These are phyloP conservation scores for Pygoscelis adeliae DNA, from an alignment of 2,113 vertebrate genomes.

Conservation along the genomic window DNA sequence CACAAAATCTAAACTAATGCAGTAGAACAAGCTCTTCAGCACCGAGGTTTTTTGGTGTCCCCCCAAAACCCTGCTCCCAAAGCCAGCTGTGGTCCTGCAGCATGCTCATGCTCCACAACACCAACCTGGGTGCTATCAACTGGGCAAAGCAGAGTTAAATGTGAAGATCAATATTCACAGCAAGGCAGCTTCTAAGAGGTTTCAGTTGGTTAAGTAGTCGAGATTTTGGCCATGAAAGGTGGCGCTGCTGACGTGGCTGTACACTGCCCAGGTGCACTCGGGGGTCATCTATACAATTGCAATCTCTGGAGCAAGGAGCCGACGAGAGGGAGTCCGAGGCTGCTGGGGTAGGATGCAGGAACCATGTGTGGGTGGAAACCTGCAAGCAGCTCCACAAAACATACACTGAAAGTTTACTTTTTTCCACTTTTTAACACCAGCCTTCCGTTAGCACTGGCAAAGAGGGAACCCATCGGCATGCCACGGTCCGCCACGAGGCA, in stretches of 20 bases:
- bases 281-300: not conserved
- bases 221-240: not conserved
- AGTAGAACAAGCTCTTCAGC: not conserved
- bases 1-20: not conserved
- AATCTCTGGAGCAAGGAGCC: not conserved
- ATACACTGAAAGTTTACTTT: not conserved
- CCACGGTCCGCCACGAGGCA: accelerated
- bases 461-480: not conserved
- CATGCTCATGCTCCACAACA: accelerated
- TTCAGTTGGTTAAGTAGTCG: not conserved
- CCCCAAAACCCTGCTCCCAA: not conserved
- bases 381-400: not conserved
- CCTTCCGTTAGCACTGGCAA: accelerated
- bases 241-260: not conserved
- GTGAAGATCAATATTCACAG: not conserved
- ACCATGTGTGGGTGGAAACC: not conserved
- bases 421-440: not conserved
- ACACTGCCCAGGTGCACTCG: not conserved
- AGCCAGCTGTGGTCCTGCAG: not conserved
- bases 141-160: not conserved
- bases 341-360: not conserved
- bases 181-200: not conserved
- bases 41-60: not conserved
- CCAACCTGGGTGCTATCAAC: not conserved
- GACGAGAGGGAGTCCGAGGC: not conserved